Conservation (phyloP, 2,888 invertebrate species). For the Caprella mutica region DNA sequence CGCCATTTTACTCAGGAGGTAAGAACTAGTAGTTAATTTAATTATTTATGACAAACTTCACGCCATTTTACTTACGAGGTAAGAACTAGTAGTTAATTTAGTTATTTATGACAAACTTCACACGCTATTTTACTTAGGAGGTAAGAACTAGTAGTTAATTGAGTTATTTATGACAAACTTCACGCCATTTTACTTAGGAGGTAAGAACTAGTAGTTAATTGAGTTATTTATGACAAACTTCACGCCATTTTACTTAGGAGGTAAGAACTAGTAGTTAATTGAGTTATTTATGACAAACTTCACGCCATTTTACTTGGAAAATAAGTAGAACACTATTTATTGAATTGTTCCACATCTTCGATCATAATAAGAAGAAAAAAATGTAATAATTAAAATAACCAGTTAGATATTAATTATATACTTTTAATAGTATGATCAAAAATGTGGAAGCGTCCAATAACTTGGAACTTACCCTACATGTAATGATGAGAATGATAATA, state of each 20-base stretch:
- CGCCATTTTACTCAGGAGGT: conserved; percentile 52
- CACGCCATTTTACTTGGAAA: background rate
- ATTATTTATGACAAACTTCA: background rate
- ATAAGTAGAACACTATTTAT: background rate
- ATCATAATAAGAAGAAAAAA: background rate
- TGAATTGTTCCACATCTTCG: background rate
- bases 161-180: no score
- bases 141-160: no score
- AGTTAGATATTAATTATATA: background rate
- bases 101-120: no score
- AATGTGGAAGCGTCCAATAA: background rate
- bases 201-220: no score
- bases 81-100: no score
- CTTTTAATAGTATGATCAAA: background rate
- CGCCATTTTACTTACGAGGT: background rate
- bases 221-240: no score
- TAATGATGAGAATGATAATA: background rate
- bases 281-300: background rate
- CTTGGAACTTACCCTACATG: background rate
- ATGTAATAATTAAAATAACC: background rate
- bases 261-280: no score
- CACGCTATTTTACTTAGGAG: no score
- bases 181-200: no score
- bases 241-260: no score
- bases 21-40: background rate